A percentile compares a stretch with the other conserved stretches of the same genome.
phyloP scores from a whole-genome alignment of 2,888 invertebrate genomes.

The Biston betularia region DNA sequence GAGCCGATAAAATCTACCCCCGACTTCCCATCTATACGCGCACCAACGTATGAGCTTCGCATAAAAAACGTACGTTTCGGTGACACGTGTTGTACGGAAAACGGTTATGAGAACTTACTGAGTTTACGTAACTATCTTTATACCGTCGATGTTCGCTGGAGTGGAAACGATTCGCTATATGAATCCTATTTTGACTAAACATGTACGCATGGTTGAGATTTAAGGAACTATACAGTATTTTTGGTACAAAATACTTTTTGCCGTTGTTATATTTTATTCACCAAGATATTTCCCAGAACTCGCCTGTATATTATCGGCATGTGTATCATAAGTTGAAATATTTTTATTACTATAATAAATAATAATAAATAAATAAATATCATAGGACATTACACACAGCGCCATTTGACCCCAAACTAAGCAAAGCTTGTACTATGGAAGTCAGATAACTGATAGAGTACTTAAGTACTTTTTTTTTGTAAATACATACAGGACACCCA shows the following conservation, averaged over 20 bases:
- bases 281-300: neutral
- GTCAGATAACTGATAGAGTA: too few relatives aligned
- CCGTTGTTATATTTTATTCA: conserved; percentile 6
- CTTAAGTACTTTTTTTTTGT: too few relatives aligned
- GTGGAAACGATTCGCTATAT: conserved; percentile 29
- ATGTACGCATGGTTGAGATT: conserved; percentile 14
- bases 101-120: conserved; percentile 43
- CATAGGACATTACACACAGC: too few relatives aligned
- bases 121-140: conserved; percentile 44
- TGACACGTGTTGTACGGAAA: conserved; percentile 52
- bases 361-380: too few relatives aligned
- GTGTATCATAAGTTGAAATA: neutral
- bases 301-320: neutral
- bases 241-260: conserved; percentile 11
- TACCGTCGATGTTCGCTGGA: conserved; percentile 27
- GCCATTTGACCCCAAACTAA: too few relatives aligned
- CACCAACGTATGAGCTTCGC: conserved; percentile 49
- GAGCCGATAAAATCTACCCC: conserved; percentile 60
- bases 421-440: too few relatives aligned
- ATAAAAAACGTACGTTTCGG: conserved; percentile 55
- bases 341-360: too few relatives aligned
- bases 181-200: conserved; percentile 20
- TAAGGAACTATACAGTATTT: neutral
- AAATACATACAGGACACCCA: too few relatives aligned
- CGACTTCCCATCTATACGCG: conserved; percentile 47